Evolutionary conservation across 1,140 invertebrate species (phyloP), one percentile per base, ranked within the genome.

Genomic region (Pectinophora gossypiella): DNA sequence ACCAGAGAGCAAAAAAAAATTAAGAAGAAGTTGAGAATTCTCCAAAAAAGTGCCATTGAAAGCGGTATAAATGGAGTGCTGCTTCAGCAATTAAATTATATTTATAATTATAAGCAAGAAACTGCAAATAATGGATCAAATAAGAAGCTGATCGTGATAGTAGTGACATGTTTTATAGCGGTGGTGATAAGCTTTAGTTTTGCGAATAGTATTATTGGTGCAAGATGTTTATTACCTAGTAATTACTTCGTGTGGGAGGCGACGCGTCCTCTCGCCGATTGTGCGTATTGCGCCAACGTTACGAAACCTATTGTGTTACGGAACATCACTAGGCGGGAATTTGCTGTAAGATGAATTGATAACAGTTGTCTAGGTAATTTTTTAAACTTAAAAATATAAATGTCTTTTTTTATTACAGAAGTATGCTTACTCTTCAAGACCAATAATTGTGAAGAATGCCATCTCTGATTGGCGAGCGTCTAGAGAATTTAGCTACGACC

Each of bases 241-340:
- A 96, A 96, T 87, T 94, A 94, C 69, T 87, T 97, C 38, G 87
- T 96, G 21, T 95, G 94, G 93, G 95, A 97, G 86, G 93, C 94
- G 35, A 94, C 94, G 9, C 88, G 95, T 52, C 95, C 95, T 10
- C 88, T 94, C n/a, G 93, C 94, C 4, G 90, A 95, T 74, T 97
- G 96, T 73, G 85, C 88, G 55, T 95, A 94, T 76, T 96, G 95
- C 83, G 77, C 88, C 48, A 88, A 93, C 12, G 79, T 91, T 50
- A 75, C 80, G 20, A 90, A 90, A 57, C 89, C 93, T 32, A 87
- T 93, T 50, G 86, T 94, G 42, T 73, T 93, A 51, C 63, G 76
- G 40, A 95, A 95, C 84, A 65, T 92, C 44, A 93, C 92, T 0
- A 88, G 88, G 48, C 85, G 92, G 56, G 88, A 91, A 57, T 96